Evolutionary conservation across 2,888 invertebrate species (phyloP), one percentile per base, ranked within the genome.

Genomic region (Coleophora flavipennella): DNA sequence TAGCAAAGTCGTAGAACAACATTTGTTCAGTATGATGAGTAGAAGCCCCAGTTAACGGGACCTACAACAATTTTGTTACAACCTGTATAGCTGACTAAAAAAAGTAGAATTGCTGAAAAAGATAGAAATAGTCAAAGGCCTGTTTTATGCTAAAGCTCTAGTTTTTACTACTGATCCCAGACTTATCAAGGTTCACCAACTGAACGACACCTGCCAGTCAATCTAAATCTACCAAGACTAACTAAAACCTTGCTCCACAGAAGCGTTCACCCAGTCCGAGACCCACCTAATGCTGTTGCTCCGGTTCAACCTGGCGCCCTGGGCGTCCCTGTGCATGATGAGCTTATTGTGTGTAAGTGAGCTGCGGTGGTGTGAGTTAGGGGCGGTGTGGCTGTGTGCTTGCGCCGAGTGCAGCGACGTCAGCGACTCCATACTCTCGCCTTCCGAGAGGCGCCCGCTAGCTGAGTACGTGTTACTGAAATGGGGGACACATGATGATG

Each of bases 221-320:
- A n/a, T n/a, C n/a, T n/a, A n/a, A n/a, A 20, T 20, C 20, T 20
- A 20, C 20, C 20, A 20, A 20, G 20, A 20, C 6, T 20, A 4
- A 20, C 3, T 6, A 20, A 6, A 20, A 20, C 3, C 20, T 6
- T 20, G 20, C 12, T 8, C 2, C 20, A 9, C 25, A 14, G 35
- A 38, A 35, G 14, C 32, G 25, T 33, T 25, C 9, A 27, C 12
- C 13, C 32, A 34, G 33, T 37, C 43, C 27, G 33, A 39, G 53
- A 79, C 86, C 85, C 81, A 95, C 95, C 95, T 94, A 79, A 95
- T 95, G 69, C 95, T 95, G 85, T 95, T 96, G 86, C 95, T 95
- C 68, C 95, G 87, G 79, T 94, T 94, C 55, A 95, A 86, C 64
- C 94, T 87, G 49, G 88, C 85, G 60, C 74, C 77, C 62, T 88